Percentiles rank a stretch among this genome's conserved stretches.
Evolutionary conservation across 2,113 vertebrate genomes (phyloP).

Genomic region (Oryzias curvinotus): DNA sequence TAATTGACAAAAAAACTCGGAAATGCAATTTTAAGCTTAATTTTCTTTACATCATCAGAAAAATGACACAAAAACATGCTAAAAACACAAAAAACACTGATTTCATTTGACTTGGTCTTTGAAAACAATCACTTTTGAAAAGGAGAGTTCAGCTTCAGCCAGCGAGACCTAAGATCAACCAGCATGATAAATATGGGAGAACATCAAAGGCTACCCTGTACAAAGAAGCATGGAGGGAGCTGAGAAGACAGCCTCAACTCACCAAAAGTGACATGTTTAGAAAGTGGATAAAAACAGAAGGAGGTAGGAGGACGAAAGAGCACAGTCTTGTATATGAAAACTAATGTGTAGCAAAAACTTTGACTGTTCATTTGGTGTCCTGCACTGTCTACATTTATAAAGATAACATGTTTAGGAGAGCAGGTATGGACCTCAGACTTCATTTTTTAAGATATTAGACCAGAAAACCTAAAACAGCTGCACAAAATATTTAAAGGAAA

Average conservation of each 20-base stretch:
- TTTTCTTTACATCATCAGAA: too few species aligned
- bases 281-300: conserved; percentile 10
- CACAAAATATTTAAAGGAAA: neutral
- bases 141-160: conserved; percentile 10
- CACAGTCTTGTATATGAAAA: neutral
- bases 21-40: too few species aligned
- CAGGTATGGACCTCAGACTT: conserved; percentile 11
- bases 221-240: conserved; percentile 53
- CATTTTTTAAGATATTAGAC: conserved; percentile 17
- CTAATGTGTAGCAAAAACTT: too few species aligned
- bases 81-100: too few species aligned
- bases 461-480: conserved; percentile 46
- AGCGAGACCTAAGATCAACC: conserved; percentile 8
- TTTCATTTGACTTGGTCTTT: too few species aligned
- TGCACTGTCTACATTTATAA: too few species aligned
- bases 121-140: too few species aligned
- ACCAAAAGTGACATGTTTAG: conserved; percentile 63
- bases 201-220: conserved; percentile 49
- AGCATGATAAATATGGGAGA: conserved; percentile 36
- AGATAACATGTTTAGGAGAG: conserved; percentile 11
- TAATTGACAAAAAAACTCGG: too few species aligned
- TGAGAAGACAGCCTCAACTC: conserved; percentile 60
- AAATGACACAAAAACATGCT: too few species aligned
- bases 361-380: too few species aligned
- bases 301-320: neutral